Base-by-base conservation (phyloP, 2,113 vertebrate species). In the Laticauda colubrina region DNA sequence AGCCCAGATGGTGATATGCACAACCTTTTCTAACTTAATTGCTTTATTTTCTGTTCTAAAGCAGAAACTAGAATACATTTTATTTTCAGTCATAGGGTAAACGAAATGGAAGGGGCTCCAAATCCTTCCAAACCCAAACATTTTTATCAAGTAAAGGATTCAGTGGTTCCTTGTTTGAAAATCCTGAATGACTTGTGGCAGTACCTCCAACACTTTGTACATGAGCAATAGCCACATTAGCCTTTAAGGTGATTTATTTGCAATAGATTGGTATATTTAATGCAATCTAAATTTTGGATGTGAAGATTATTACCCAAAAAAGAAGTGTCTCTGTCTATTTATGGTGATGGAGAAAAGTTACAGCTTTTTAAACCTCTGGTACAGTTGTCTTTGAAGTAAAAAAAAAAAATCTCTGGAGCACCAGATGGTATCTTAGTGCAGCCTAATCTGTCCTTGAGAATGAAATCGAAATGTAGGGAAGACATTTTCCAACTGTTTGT, bases 381-480 rank as follows among this genome's bases (percentile, higher is more conserved):
- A 3, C 26, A n/a, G 9, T 43, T 81, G 87, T 59, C 48, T 93
- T 59, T 75, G 45, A 6, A 54, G 29, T 34, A 51, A 34, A 88
- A 57, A 48, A 88, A 57, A 48, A 45, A 88, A 21, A 88, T 12
- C 12, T 64, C 45, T 43, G 55, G 45, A 26, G 15, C 53, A 59
- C 53, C 88, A 61, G 45, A 26, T 53, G 88, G 43, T 86, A 20
- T 61, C n/a, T 51, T n/a, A 10, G 21, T 39, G 45, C n/a, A 61
- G 26, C 51, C 29, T 61, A 53, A 39, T 26, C 88, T 43, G 43
- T 59, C 88, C 56, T 90, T 87, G 43, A 34, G 48, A 85, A 5
- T 39, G n/a, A 86, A 61, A 86, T 93, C 26, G 53, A 93, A 90
- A 90, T 86, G 55, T 75, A 90, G 39, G 57, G 51, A 93, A 26